Evolutionary conservation across 2,797 vertebrate genomes (phyloP), one percentile per base, ranked within the genome.

Genomic region (Emys orbicularis): DNA sequence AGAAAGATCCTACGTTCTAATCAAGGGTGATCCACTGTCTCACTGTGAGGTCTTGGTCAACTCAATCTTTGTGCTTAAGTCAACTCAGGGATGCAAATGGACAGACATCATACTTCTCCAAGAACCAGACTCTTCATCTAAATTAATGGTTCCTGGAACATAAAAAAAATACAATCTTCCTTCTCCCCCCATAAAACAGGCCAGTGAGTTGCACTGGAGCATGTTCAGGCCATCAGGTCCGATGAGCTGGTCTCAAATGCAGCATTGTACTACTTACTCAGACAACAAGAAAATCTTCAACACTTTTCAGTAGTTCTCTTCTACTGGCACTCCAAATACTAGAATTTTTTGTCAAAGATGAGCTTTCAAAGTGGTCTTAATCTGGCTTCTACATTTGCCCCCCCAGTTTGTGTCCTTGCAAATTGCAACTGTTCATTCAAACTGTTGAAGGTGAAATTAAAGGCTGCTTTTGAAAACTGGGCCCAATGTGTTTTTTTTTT

Each of bases 1-100:
- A 95, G 94, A 93, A 25, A 77, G 1, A 90, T 29, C 1, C 29
- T 47, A 50, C 83, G 2, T 2, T 82, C 79, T 37, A 44, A 5
- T 3, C 3, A 53, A 79, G 90, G 59, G 12, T 0, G 0, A 86
- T 19, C 23, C 0, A 0, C 29, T 79, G 79, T 88, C 77, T 81
- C 54, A 5, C 8, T 47, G 94, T 81, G 88, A 52, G 9, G 50
- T 92, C 65, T 83, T 82, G 16, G 3, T 82, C 90, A 94, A 87
- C 25, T 7, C 25, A 65, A 1, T 25, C 83, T 80, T 85, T 16
- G 4, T 9, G 3, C 59, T 54, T 79, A 49, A 16, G 47, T 76
- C 54, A 59, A 86, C 12, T 72, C 44, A 50, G 11, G 4, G 56
- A 87, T 57, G 87, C 4, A 79, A 6, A 54, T 2, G 1, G 2